phyloP scores from a whole-genome alignment of 2,113 vertebrate species.

The Sander vitreus region DNA sequence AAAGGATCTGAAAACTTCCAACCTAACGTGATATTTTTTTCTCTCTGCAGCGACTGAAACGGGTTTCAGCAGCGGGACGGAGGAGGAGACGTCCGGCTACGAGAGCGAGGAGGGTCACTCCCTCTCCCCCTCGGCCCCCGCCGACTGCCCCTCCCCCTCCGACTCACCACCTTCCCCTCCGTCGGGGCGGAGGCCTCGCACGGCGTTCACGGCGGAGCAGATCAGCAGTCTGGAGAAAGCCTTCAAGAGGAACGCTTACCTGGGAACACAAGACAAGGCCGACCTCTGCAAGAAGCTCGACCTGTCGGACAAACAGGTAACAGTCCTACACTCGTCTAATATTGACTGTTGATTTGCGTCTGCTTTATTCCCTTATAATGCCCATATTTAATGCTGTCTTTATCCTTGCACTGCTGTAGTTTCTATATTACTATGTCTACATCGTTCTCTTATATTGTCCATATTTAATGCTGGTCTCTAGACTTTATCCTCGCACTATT shows the following conservation, averaged over 20 bases:
- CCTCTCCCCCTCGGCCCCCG: conserved; percentile 59
- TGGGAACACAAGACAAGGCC: conserved; percentile 84
- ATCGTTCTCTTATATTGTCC: too few species aligned
- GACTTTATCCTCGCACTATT: too few species aligned
- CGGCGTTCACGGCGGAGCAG: conserved; percentile 85
- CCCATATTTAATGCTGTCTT: too few species aligned
- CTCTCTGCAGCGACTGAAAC: conserved; percentile 61
- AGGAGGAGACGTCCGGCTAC: conserved; percentile 85
- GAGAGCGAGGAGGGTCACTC: conserved; percentile 82
- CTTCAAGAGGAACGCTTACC: conserved; percentile 85
- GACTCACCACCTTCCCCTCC: conserved; percentile 51
- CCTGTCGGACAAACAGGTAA: conserved; percentile 87
- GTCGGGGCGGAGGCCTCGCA: conserved; percentile 79
- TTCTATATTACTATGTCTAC: too few species aligned
- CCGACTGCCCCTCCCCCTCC: conserved; percentile 16
- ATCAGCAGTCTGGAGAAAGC: conserved; percentile 82
- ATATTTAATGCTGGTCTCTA: too few species aligned
- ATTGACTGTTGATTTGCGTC: too few species aligned
- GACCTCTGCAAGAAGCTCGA: conserved; percentile 83
- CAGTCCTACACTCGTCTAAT: neutral
- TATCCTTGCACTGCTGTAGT: too few species aligned
- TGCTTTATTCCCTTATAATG: too few species aligned
- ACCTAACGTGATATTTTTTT: neutral
- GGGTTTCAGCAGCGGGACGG: conserved; percentile 76
- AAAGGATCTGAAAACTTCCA: neutral